These are phyloP conservation scores for Cottus gobio DNA, from an alignment of 2,113 vertebrate genomes.

Conservation along the genomic window DNA sequence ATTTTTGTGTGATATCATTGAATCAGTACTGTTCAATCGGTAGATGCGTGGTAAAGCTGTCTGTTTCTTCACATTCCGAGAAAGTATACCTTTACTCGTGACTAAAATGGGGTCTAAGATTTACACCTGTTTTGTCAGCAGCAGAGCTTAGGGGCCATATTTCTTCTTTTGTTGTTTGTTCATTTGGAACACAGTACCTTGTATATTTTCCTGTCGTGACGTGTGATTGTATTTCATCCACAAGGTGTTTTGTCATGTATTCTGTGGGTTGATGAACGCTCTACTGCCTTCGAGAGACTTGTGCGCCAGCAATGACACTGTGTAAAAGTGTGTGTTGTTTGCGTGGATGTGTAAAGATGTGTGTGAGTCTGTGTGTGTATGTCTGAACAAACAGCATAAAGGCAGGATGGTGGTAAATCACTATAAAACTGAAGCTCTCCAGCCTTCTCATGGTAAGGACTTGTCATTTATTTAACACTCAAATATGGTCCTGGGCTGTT, in stretches of 20 bases:
- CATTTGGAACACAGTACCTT: constrained; percentile 46
- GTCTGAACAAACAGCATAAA: constrained; percentile 52
- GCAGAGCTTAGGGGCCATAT: constrained; percentile 27
- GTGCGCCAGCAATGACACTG: constrained; percentile 32
- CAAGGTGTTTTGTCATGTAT: constrained; percentile 64
- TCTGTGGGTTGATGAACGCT: constrained; percentile 54
- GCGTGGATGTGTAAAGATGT: constrained; percentile 33
- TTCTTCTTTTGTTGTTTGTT: constrained; percentile 49
- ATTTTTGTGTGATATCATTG: constrained; percentile 26
- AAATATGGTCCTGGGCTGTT: constrained; percentile 77
- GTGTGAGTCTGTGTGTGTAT: constrained; percentile 29
- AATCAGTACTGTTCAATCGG: constrained; percentile 11
- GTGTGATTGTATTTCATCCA: constrained; percentile 66
- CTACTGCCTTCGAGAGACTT: constrained; percentile 41
- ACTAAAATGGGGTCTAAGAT: constrained; percentile 56
- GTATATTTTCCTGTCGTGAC: constrained; percentile 48
- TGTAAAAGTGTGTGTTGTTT: constrained; percentile 47
- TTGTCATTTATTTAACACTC: constrained; percentile 81
- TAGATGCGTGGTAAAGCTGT: constrained; percentile 29
- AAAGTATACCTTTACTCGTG: constrained; percentile 34
- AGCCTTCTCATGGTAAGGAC: constrained; percentile 64
- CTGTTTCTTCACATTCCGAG: constrained; percentile 29
- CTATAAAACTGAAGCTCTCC: constrained; percentile 65
- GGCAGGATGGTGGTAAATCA: constrained; percentile 67
- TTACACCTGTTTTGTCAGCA: constrained; percentile 57